A percentile compares a stretch with the other conserved stretches of the same genome.
Conservation (phyloP, 1,140 invertebrate genomes). For the Vanessa tameamea region DNA sequence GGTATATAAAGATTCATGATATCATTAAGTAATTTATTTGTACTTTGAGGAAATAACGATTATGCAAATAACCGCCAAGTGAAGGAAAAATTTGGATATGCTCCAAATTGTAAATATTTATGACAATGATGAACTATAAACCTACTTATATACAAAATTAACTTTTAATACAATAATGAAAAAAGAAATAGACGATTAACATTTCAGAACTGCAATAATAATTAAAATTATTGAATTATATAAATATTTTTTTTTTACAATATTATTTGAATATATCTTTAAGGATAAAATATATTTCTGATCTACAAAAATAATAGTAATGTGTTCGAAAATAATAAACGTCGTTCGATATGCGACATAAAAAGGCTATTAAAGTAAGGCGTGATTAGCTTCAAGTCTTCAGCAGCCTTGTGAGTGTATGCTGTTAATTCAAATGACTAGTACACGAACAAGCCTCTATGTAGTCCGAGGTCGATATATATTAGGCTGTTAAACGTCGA, state of each 20-base stretch:
- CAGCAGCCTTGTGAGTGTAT: slow-evolving; percentile 31
- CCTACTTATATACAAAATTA: neutral
- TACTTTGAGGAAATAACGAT: slow-evolving; percentile 34
- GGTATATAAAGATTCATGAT: slow-evolving; percentile 24
- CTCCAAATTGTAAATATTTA: slow-evolving; percentile 24
- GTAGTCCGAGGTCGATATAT: slow-evolving; percentile 39
- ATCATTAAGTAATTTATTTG: slow-evolving; percentile 36
- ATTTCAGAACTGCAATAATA: neutral
- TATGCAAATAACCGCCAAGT: slow-evolving; percentile 30
- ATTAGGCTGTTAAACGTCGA: slow-evolving; percentile 38
- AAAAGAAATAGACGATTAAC: neutral
- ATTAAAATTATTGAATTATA: neutral
- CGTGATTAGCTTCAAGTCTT: slow-evolving; percentile 35
- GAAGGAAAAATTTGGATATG: slow-evolving; percentile 27
- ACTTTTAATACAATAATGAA: neutral
- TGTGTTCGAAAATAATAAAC: neutral
- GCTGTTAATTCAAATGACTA: slow-evolving; percentile 34
- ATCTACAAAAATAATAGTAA: slow-evolving; percentile 5
- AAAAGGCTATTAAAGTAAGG: slow-evolving; percentile 23
- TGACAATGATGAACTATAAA: slow-evolving; percentile 9
- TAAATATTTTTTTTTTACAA: too few relatives aligned
- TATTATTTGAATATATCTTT: too few relatives aligned
- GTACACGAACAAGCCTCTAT: slow-evolving; percentile 32
- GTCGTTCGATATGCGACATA: neutral
- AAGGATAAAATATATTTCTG: neutral